These are phyloP conservation scores for Latrodectus geometricus DNA, from an alignment of 1,140 invertebrate genomes.

Conservation along the genomic window DNA sequence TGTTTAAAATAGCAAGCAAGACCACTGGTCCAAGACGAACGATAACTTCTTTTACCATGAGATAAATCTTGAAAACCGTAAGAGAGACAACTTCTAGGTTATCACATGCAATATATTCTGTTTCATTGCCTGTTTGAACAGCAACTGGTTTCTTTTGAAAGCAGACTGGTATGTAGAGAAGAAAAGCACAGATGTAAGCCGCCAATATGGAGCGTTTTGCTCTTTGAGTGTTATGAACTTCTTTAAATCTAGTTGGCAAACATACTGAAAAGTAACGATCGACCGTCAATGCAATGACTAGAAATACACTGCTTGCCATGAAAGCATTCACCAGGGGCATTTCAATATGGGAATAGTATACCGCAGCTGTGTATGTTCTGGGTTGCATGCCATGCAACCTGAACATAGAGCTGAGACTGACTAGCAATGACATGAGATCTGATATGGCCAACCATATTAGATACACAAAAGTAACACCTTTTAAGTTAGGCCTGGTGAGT, in stretches of 20 bases:
- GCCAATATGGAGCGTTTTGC: conserved; percentile 67
- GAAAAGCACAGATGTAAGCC: conserved; percentile 67
- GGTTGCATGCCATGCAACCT: conserved; percentile 77
- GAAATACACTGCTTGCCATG: conserved; percentile 72
- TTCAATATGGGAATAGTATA: conserved; percentile 81
- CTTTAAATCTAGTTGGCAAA: conserved; percentile 68
- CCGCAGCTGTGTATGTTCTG: conserved; percentile 75
- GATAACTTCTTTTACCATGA: conserved; percentile 66
- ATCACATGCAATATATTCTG: conserved; percentile 65
- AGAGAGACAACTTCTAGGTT: conserved; percentile 63
- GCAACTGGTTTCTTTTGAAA: conserved; percentile 66
- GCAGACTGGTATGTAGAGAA: conserved; percentile 68
- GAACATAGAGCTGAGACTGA: conserved; percentile 77
- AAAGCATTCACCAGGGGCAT: conserved; percentile 81
- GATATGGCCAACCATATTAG: conserved; percentile 80
- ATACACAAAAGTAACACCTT: conserved; percentile 82
- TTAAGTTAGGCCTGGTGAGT: conserved; percentile 79
- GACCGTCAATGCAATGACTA: conserved; percentile 71
- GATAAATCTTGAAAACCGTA: conserved; percentile 65
- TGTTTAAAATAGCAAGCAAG: conserved; percentile 77
- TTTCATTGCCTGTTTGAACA: conserved; percentile 26
- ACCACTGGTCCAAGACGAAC: conserved; percentile 74
- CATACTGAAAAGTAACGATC: conserved; percentile 71
- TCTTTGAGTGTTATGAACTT: conserved; percentile 67
- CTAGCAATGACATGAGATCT: conserved; percentile 76